Conservation (phyloP, 1,140 invertebrate species). For the Drosophila saltans region DNA sequence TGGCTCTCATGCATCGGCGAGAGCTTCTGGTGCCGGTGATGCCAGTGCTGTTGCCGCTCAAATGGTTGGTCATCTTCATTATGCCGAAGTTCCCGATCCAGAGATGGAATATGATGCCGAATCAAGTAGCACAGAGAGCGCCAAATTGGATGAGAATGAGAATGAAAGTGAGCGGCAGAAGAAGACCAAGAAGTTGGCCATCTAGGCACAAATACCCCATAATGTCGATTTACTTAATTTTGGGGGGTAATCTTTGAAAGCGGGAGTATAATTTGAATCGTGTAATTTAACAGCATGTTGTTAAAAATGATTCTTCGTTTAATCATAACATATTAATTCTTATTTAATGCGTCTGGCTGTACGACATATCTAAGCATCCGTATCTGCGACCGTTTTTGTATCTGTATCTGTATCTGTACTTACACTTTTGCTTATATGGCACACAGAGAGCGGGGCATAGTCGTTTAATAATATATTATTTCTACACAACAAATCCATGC, state of each 20-base stretch:
- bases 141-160: constrained; percentile 78
- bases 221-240: constrained; percentile 7
- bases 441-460: constrained; percentile 67
- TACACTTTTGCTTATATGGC: constrained; percentile 33
- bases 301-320: constrained; percentile 39
- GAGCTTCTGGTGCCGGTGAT: constrained; percentile 16
- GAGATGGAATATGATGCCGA: constrained; percentile 74
- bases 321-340: constrained; percentile 49
- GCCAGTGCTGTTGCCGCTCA: constrained; percentile 23
- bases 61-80: constrained; percentile 66
- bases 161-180: constrained; percentile 71
- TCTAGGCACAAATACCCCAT: constrained; percentile 20
- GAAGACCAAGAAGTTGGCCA: constrained; percentile 65
- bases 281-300: constrained; percentile 21
- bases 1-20: constrained; percentile 84
- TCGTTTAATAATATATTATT: constrained; percentile 66
- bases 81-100: constrained; percentile 73
- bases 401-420: constrained; percentile 47
- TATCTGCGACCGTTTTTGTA: constrained; percentile 41
- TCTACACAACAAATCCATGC: constrained; percentile 32
- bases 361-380: constrained; percentile 39
- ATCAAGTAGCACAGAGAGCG: constrained; percentile 80
- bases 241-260: background rate
- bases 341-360: constrained; percentile 54
- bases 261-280: constrained; percentile 13